Evolutionary conservation across 2,113 vertebrate genomes (phyloP).

Genomic region (Argyrosomus japonicus): DNA sequence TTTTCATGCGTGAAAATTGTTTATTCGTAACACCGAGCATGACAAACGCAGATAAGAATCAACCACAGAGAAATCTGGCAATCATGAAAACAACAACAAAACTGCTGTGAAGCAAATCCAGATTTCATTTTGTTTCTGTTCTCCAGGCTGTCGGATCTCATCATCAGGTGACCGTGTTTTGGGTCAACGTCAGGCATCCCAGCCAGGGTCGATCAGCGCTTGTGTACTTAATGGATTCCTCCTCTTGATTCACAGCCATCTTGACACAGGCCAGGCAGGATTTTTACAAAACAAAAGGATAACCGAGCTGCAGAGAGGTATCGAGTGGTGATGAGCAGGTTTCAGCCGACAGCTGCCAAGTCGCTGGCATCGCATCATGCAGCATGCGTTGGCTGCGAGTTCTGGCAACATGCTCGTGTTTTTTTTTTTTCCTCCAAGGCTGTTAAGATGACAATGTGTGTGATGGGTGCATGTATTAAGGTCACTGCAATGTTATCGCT

Average conservation of each 20-base stretch:
- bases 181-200: neutral
- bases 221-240: slow-evolving; percentile 30
- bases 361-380: slow-evolving; percentile 41
- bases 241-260: slow-evolving; percentile 27
- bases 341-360: slow-evolving; percentile 20
- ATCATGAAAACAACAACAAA: neutral
- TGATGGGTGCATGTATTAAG: slow-evolving; percentile 3
- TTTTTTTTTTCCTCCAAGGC: neutral
- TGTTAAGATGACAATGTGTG: slow-evolving; percentile 26
- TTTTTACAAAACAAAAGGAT: slow-evolving; percentile 58
- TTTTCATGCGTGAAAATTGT: neutral
- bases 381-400: slow-evolving; percentile 9
- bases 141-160: neutral
- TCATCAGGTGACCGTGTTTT: neutral
- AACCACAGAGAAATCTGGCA: neutral
- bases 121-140: neutral
- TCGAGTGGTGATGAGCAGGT: slow-evolving; percentile 41
- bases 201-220: slow-evolving; percentile 2
- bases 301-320: slow-evolving; percentile 29
- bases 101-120: neutral
- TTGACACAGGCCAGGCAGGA: slow-evolving; percentile 44
- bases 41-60: neutral
- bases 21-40: neutral
- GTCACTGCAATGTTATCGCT: slow-evolving; percentile 16
- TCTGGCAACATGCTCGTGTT: neutral